phyloP scores from a whole-genome alignment of 2,113 vertebrate genomes.

The Riparia riparia region DNA sequence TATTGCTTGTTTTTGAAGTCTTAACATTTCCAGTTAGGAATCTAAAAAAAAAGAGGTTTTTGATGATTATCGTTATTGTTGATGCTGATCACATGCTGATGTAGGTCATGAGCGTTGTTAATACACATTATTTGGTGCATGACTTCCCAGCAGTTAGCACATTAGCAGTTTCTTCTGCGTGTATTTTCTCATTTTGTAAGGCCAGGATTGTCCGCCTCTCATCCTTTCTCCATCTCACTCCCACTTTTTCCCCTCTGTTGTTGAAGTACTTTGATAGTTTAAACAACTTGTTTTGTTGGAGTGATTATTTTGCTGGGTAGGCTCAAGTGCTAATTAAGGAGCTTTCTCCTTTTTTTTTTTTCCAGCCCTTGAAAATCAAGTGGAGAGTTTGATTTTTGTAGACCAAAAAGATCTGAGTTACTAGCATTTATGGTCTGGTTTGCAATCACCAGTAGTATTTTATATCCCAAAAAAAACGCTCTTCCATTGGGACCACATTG shows the following conservation, averaged over 20 bases:
- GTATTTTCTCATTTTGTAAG: not conserved
- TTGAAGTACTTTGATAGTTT: not conserved
- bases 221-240: not conserved
- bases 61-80: accelerated
- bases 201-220: not conserved
- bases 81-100: not conserved
- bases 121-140: not conserved
- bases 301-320: not conserved
- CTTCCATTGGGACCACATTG: not conserved
- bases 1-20: not conserved
- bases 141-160: not conserved
- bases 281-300: not conserved
- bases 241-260: accelerated
- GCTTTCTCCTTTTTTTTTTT: not conserved
- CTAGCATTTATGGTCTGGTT: not conserved
- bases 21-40: not conserved
- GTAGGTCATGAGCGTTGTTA: not conserved
- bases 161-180: not conserved
- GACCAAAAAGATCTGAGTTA: not conserved
- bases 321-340: not conserved
- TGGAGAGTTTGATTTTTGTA: not conserved
- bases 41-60: not conserved
- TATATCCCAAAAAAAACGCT: not conserved
- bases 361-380: not conserved
- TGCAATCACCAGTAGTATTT: not conserved